phyloP scores from a whole-genome alignment of 2,113 vertebrate species.

The Cinclus cinclus region DNA sequence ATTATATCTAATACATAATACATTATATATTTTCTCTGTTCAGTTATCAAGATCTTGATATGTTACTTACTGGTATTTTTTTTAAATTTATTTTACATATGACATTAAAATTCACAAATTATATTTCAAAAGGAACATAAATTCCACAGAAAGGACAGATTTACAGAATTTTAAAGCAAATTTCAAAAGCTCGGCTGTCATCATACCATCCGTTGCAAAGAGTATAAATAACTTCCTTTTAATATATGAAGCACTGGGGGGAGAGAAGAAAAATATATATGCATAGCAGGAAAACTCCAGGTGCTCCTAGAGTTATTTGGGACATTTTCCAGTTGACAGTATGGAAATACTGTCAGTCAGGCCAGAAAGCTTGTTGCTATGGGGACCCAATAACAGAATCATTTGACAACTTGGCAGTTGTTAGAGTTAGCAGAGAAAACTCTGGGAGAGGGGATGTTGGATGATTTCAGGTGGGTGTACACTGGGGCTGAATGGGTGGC shows the following conservation, averaged over 20 bases:
- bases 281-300: slow-evolving; percentile 71
- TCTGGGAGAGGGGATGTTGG: slow-evolving; percentile 25
- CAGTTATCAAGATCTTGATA: slow-evolving; percentile 47
- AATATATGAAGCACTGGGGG: slow-evolving; percentile 59
- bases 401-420: slow-evolving; percentile 67
- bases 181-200: slow-evolving; percentile 72
- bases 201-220: slow-evolving; percentile 54
- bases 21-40: slow-evolving; percentile 35
- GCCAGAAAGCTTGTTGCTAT: slow-evolving; percentile 70
- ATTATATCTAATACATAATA: slow-evolving; percentile 6
- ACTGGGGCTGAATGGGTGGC: neutral
- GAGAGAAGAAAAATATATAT: slow-evolving; percentile 55
- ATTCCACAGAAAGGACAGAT: slow-evolving; percentile 64
- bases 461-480: slow-evolving; percentile 28
- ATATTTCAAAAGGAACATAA: slow-evolving; percentile 68
- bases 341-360: slow-evolving; percentile 70
- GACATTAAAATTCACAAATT: slow-evolving; percentile 64
- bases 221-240: slow-evolving; percentile 73
- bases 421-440: slow-evolving; percentile 43
- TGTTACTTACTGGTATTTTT: slow-evolving; percentile 14
- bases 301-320: slow-evolving; percentile 72
- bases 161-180: slow-evolving; percentile 72
- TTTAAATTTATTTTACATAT: slow-evolving; percentile 53
- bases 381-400: slow-evolving; percentile 54
- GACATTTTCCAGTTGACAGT: slow-evolving; percentile 72